Base-by-base conservation (phyloP, 1,140 invertebrate genomes). In the Drosophila repletoides region DNA sequence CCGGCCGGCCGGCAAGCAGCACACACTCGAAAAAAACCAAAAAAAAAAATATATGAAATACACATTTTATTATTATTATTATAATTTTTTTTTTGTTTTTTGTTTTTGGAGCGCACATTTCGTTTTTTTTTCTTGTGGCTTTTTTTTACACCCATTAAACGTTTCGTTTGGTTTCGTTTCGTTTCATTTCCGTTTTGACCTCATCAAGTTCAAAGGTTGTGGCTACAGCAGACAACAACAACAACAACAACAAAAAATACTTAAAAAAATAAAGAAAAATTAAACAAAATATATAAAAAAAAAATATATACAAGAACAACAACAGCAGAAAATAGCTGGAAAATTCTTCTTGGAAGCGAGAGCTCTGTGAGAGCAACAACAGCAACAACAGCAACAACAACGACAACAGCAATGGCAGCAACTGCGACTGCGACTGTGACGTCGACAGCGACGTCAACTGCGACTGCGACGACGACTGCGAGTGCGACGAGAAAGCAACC, bases 401-500 rank as follows among this genome's bases (percentile, higher is more conserved):
- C 29, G 38, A n/a, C 31, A 38, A 6, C 22, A 29, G 15, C 40
- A 29, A 9, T 33, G 38, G 10, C 60, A 46, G n/a, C 38, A 34
- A 6, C 26, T 43, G 26, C 38, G 40, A 38, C 52, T 31, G 29
- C 52, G 52, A 38, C 43, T 17, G 21, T 43, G 41, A 22, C 56
- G 41, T 15, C 56, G 22, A 55, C 69, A 26, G 21, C 63, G 34
- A 53, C 58, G 43, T 66, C 68, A 58, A 24, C 80, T 43, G 46
- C 72, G 55, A 41, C 73, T 49, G 12, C 48, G 29, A 40, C 48
- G 28, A 14, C 49, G 41, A 48, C 65, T 34, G 58, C 53, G 53
- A 26, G 38, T 26, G 46, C 61, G 67, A 46, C 74, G 77, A 84
- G 73, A 84, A 84, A 80, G 76, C 76, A 81, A 81, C 72, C 79